A percentile compares a stretch with the other conserved stretches of the same genome.
Conservation (phyloP, 2,113 vertebrate genomes). For the Sinocyclocheilus anophthalmus region DNA sequence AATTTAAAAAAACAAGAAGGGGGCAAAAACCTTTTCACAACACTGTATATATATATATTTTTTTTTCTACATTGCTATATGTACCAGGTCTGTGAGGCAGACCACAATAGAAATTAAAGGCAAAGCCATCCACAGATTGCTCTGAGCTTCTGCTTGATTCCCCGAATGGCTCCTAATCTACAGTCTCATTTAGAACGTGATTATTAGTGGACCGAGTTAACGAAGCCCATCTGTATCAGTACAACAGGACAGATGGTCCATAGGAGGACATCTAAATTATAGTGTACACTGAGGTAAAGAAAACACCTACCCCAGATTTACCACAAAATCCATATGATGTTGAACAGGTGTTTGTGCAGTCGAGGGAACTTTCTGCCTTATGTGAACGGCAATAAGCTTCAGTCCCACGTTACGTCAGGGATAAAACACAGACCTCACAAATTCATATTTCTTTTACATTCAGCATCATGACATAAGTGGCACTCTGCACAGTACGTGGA, state of each 20-base stretch:
- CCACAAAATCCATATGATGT: constrained; percentile 17
- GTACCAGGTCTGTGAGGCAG: not conserved
- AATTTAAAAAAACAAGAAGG: too few relatives aligned
- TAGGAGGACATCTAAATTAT: constrained; percentile 52
- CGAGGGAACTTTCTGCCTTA: constrained; percentile 22
- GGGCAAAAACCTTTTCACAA: too few relatives aligned
- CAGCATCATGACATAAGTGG: not conserved
- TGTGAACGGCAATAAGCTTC: not conserved
- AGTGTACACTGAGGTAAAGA: constrained; percentile 47
- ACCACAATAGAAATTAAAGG: constrained; percentile 35
- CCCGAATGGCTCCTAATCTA: constrained; percentile 45
- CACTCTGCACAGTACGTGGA: not conserved
- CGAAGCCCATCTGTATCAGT: constrained; percentile 54
- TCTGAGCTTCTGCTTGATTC: constrained; percentile 35
- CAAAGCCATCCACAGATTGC: constrained; percentile 47
- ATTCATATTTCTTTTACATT: not conserved
- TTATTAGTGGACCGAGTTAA: constrained; percentile 59
- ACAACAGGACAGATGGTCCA: constrained; percentile 57
- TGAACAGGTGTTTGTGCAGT: constrained; percentile 32
- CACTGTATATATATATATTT: too few relatives aligned
- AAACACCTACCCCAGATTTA: constrained; percentile 46
- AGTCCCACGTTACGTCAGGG: not conserved
- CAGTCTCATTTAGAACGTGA: constrained; percentile 47
- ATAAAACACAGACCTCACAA: not conserved
- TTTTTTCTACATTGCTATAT: not conserved